A percentile compares a stretch with the other conserved stretches of the same genome.
Evolutionary conservation across 2,888 invertebrate species (phyloP).

Genomic region (Alcis repandata): DNA sequence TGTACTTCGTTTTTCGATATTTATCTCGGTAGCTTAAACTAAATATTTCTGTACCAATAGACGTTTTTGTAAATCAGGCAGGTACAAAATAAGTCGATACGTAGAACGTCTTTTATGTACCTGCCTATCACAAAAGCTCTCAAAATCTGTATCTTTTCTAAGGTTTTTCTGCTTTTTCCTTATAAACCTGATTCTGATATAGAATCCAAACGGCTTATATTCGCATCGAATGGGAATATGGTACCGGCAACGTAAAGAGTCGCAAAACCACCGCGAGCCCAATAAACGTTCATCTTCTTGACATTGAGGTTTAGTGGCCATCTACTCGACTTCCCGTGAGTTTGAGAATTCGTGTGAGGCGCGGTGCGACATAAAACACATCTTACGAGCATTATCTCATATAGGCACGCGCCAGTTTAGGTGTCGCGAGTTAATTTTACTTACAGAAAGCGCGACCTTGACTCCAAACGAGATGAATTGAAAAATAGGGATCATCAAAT

Average conservation of each 20-base stretch:
- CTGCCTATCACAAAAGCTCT: not conserved
- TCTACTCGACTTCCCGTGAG: conserved; percentile 8
- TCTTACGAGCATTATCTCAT: conserved; percentile 15
- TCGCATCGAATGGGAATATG: not conserved
- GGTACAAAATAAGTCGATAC: not conserved
- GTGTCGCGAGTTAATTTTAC: conserved; percentile 54
- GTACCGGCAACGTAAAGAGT: not conserved
- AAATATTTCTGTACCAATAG: not conserved
- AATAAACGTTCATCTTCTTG: conserved; percentile 17
- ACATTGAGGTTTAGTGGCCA: conserved; percentile 21
- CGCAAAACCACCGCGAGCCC: conserved; percentile 17
- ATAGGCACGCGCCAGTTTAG: conserved; percentile 11
- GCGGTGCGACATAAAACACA: conserved; percentile 9
- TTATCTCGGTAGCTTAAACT: not conserved
- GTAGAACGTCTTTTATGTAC: not conserved
- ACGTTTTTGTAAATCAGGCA: too few species aligned
- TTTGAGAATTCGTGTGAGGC: conserved; percentile 3
- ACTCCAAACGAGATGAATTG: too few species aligned
- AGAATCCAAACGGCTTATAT: not conserved
- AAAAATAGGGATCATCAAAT: too few species aligned
- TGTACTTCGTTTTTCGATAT: too few species aligned
- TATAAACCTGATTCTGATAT: conserved; percentile 6
- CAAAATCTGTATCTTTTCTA: not conserved
- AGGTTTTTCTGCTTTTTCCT: not conserved
- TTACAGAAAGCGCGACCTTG: too few species aligned